These are phyloP conservation scores for Lycaena phlaeas DNA, from an alignment of 2,888 invertebrate species.

Conservation along the genomic window DNA sequence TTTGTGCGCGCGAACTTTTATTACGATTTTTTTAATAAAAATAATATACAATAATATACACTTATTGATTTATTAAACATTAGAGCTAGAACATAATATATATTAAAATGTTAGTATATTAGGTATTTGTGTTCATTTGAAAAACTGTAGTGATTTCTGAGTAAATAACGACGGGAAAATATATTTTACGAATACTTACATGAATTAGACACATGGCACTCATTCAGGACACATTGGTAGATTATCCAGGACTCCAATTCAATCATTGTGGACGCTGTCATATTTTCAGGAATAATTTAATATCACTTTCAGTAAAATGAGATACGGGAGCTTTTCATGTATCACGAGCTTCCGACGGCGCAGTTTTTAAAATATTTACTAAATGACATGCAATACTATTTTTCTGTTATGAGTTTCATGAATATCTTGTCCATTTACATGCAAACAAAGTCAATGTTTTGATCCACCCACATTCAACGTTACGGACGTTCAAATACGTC, in stretches of 20 bases:
- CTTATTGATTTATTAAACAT: too few relatives aligned
- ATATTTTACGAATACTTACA: constrained; percentile 64
- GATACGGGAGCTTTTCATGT: constrained; percentile 19
- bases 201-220: constrained; percentile 76
- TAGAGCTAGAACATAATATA: too few relatives aligned
- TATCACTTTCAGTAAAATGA: constrained; percentile 26
- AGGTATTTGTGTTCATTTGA: too few relatives aligned
- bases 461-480: constrained; percentile 40
- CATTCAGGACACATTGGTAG: constrained; percentile 78
- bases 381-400: not conserved
- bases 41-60: too few relatives aligned
- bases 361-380: not conserved
- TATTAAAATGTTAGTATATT: too few relatives aligned
- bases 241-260: constrained; percentile 81
- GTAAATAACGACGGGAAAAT: too few relatives aligned
- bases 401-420: not conserved
- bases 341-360: not conserved
- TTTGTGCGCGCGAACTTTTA: too few relatives aligned
- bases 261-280: constrained; percentile 74
- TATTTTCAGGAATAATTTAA: constrained; percentile 31
- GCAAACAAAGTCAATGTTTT: constrained; percentile 35
- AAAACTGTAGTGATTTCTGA: too few relatives aligned
- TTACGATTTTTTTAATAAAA: too few relatives aligned
- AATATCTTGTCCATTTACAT: constrained; percentile 38
- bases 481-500: not conserved